Evolutionary conservation across 1,140 invertebrate genomes (phyloP), one percentile per base, ranked within the genome.

Genomic region (Drosophila nasuta): DNA sequence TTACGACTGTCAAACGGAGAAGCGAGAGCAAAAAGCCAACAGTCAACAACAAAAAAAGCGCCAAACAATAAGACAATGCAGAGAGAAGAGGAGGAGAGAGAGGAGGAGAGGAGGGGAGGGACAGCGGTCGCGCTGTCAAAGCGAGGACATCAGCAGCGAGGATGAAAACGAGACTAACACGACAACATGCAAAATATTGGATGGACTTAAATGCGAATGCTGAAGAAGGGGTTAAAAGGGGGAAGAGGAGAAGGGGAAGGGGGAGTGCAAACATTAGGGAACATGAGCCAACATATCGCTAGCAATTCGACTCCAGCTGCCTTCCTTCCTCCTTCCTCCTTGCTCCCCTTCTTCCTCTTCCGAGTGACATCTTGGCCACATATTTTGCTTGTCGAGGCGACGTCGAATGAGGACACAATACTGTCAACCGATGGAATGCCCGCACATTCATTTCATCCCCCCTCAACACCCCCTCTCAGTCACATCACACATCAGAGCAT

Each of bases 341-440:
- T 7, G 58, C 28, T 51, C 35, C 68, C 65, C 5, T 33, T 33
- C 43, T 43, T 10, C 10, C 15, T 25, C 20, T 57, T 51, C 62
- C 51, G 43, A 65, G 43, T 89, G 85, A 89, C 81, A 85, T 89
- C 86, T 91, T 89, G 86, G 86, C 86, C 86, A 89, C 86, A 89
- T 90, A 89, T 89, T 89, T 89, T 90, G 87, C 86, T 89, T 90
- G 86, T 89, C 86, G 86, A 71, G 77, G 77, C 74, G 74, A 72
- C 68, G 48, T 62, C 76, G 76, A 81, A 74, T 78, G 66, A 79
- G 83, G 81, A 89, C 81, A 88, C 82, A 85, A 80, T 91, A 90
- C 78, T 90, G 86, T 91, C 88, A 88, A 70, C 69, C 80, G 64
- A 78, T 73, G 85, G 79, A 91, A 91, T 91, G 78, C 89, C 89